Percentiles rank a stretch among this genome's conserved stretches.
Conservation (phyloP, 2,888 invertebrate species). For the Euplagia quadripunctaria region DNA sequence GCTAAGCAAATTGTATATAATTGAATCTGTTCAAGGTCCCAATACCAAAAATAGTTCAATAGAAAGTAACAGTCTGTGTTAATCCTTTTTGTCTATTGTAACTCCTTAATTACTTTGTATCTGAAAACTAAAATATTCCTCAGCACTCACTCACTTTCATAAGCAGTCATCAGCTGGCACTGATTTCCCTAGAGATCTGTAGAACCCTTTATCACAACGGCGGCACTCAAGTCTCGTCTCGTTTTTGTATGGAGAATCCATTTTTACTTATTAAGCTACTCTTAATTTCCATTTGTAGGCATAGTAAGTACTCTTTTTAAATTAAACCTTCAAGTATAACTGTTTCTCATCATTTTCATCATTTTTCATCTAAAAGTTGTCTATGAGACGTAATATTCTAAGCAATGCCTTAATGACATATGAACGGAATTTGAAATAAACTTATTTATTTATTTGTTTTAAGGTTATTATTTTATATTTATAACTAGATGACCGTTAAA, state of each 20-base stretch:
- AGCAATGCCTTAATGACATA: too few relatives aligned
- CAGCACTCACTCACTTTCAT: not conserved
- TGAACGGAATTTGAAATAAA: too few relatives aligned
- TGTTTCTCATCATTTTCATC: not conserved
- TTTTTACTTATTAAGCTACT: conserved; percentile 7
- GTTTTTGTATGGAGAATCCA: conserved; percentile 19
- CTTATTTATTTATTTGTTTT: too few relatives aligned
- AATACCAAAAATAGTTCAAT: not conserved
- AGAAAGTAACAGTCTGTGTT: not conserved
- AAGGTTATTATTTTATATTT: too few relatives aligned
- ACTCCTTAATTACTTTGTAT: conserved; percentile 8
- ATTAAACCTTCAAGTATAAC: not conserved
- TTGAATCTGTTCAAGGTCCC: not conserved
- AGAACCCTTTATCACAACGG: conserved; percentile 39
- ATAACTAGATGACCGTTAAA: too few relatives aligned
- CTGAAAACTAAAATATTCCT: conserved; percentile 19
- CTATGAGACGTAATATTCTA: too few relatives aligned
- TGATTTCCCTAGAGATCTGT: conserved; percentile 41
- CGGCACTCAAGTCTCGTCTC: conserved; percentile 24
- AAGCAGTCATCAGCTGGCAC: conserved; percentile 6
- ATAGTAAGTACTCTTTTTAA: not conserved
- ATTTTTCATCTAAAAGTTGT: not conserved
- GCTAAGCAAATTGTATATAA: not conserved
- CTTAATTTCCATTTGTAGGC: not conserved
- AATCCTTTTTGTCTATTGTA: not conserved